Evolutionary conservation across 1,140 invertebrate genomes (phyloP), one percentile per base, ranked within the genome.

Genomic region (Drosophila parabipectinata): DNA sequence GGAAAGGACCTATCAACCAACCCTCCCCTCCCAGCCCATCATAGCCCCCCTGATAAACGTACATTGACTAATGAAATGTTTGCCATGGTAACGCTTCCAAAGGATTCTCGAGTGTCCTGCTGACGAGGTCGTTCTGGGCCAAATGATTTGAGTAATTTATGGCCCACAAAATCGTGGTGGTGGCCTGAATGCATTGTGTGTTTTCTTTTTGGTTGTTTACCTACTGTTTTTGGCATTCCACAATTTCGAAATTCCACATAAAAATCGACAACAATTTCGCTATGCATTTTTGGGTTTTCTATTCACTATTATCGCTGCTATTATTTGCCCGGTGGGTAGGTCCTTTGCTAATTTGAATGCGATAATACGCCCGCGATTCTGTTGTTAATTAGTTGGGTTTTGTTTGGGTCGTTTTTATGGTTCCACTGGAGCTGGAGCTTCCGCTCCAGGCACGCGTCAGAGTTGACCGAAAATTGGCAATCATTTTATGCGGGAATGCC

Each of bases 111-210:
- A 74, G 59, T 72, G 56, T 34, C 34, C 69, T 48, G 39, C 32
- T 67, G 55, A 62, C 60, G 71, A 85, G 85, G 85, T 90, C 85
- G 80, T 90, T 90, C 81, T 81, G 85, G 80, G 85, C 85, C 85
- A 90, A 90, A 51, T 72, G 66, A 90, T 73, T 76, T 72, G 37
- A 73, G 66, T 90, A 66, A 90, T 90, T 90, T 90, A 90, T 90
- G 85, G 73, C 52, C 66, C 72, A 79, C 77, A 80, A 81, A 77
- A 80, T 85, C 50, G 66, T 53, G 50, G 69, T 68, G 71, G 60
- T 28, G 26, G 26, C 26, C 41, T 12, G 15, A 2, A 7, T 30
- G 30, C 50, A 34, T 54, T 48, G 57, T 56, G 21, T 57, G 18
- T 18, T 4, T 32, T 41, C 10, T 18, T 45, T 52, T 37, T 48